phyloP scores from a whole-genome alignment of 2,113 vertebrate genomes.

The Anhinga anhinga region DNA sequence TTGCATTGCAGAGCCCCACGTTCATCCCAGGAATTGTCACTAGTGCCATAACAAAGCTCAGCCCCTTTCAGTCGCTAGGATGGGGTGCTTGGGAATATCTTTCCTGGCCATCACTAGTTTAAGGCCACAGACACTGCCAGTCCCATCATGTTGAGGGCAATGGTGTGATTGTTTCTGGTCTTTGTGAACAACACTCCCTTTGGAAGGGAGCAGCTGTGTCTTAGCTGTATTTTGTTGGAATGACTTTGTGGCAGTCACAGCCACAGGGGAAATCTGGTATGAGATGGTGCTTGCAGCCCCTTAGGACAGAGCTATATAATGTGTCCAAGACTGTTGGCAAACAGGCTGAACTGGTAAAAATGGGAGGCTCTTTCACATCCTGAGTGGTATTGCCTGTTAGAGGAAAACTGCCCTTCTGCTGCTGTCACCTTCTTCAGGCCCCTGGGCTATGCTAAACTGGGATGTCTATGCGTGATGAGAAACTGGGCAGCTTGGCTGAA shows the following conservation, averaged over 20 bases:
- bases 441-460: not conserved
- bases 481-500: not conserved
- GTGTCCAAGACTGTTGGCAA: not conserved
- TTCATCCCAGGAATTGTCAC: not conserved
- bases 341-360: not conserved
- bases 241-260: not conserved
- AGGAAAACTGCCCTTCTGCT: not conserved
- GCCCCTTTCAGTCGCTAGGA: not conserved
- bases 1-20: not conserved
- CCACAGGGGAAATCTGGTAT: not conserved
- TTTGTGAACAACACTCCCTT: not conserved
- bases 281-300: not conserved
- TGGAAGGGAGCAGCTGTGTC: not conserved
- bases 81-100: not conserved
- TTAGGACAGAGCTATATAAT: not conserved
- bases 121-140: not conserved
- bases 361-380: not conserved
- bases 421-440: not conserved
- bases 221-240: not conserved
- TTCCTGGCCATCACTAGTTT: not conserved
- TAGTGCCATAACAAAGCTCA: not conserved
- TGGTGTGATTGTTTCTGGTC: not conserved
- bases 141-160: not conserved
- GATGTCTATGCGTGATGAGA: not conserved
- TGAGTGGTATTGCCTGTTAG: not conserved